Base-by-base conservation (phyloP, 2,888 invertebrate species). In the Hypena proboscidalis region DNA sequence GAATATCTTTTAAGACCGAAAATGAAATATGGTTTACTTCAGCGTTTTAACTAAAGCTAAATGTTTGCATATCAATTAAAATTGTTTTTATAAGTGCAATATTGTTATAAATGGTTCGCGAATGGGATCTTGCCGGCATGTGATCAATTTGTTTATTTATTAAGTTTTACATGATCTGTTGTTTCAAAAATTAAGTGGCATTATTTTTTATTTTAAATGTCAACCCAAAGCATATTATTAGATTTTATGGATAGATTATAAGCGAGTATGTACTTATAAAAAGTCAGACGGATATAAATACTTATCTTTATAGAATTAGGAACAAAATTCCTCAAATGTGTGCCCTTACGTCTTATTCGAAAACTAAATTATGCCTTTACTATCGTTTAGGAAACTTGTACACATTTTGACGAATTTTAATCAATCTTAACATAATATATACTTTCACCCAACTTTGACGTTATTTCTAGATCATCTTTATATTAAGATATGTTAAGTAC, bases 41-140 rank as follows among this genome's bases (percentile, higher is more conserved):
- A 41, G 43, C 29, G 33, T 40, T 35, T 29, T 37, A 29, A 36
- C 27, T 61, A 79, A 82, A 77, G 64, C 52, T 82, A 81, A 70
- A 70, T 61, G 62, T 64, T 72, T 62, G 83, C 86, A 85, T 86
- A 86, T 86, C 85, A 85, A 77, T 74, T 74, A 63, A 67, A 56
- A 60, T 72, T 74, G 70, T 73, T 69, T 64, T 37, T 40, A 42
- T 45, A 36, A 78, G 88, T 88, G 87, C 87, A 87, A 87, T 88
- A 88, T 83, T 67, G 58, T 67, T 67, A 56, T 49, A 39, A 33
- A 43, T 57, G 46, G 58, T 58, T 65, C 55, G 64, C 58, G 50
- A 57, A 60, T 44, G 50, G 49, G 59, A 64, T 82, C 84, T 86
- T 87, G 85, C 84, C 81, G 55, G 47, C 48, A 61, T 76, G 78